phyloP scores from a whole-genome alignment of 2,113 vertebrate species.

The Malaclemys terrapin region DNA sequence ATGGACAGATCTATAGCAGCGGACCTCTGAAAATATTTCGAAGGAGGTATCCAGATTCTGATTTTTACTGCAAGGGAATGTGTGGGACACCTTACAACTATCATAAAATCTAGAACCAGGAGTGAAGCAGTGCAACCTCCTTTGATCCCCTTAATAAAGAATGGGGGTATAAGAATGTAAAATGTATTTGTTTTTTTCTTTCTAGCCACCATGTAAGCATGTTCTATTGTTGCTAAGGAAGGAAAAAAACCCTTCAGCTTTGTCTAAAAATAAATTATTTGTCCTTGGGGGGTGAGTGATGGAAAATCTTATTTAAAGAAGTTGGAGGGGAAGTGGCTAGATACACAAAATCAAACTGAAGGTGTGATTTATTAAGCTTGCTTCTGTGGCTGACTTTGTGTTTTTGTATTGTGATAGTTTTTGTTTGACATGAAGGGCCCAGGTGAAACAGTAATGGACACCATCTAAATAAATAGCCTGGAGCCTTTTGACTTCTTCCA shows the following conservation, averaged over 20 bases:
- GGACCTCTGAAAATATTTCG: neutral
- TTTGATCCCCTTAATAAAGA: neutral
- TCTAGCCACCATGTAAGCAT: neutral
- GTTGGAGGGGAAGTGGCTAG: neutral
- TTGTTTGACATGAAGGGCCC: neutral
- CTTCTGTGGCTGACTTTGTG: neutral
- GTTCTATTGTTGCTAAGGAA: neutral
- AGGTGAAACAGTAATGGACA: neutral
- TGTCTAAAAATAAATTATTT: neutral
- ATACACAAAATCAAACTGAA: neutral
- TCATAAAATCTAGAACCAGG: neutral
- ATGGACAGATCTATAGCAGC: neutral
- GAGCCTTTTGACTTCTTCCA: neutral
- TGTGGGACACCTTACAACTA: neutral
- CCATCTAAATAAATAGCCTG: neutral
- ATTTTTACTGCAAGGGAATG: neutral
- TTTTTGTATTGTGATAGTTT: neutral
- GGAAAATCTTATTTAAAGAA: neutral
- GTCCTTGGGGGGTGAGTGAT: neutral
- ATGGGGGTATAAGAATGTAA: neutral
- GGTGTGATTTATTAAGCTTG: neutral
- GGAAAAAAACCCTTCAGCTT: neutral
- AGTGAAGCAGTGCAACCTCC: neutral
- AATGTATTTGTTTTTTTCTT: neutral
- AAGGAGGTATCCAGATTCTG: neutral